Evolutionary conservation across 2,888 invertebrate species (phyloP).

Genomic region (Drosophila eohydei): DNA sequence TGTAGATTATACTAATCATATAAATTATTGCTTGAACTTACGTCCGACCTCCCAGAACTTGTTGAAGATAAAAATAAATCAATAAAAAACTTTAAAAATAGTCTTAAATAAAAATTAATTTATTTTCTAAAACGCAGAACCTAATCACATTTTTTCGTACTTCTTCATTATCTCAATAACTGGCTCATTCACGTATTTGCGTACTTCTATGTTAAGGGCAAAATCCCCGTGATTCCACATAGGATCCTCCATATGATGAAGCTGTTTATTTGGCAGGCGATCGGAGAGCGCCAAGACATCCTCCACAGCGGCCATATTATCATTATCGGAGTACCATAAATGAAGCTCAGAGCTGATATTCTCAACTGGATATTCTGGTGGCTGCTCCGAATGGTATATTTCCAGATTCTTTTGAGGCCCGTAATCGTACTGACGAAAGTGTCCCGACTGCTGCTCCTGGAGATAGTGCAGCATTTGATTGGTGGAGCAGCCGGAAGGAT

Average conservation of each 20-base stretch:
- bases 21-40: background rate
- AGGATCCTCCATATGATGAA: slow-evolving; percentile 65
- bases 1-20: background rate
- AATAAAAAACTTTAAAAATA: background rate
- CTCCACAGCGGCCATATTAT: slow-evolving; percentile 68
- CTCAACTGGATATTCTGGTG: slow-evolving; percentile 73
- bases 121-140: background rate
- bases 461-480: slow-evolving; percentile 79
- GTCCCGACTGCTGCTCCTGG: slow-evolving; percentile 72
- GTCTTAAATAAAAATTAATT: slow-evolving; percentile 15
- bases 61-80: background rate
- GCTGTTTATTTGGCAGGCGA: slow-evolving; percentile 58
- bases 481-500: slow-evolving; percentile 78
- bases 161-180: slow-evolving; percentile 65
- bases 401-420: slow-evolving; percentile 64
- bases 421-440: slow-evolving; percentile 72
- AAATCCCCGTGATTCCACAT: slow-evolving; percentile 72
- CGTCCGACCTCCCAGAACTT: slow-evolving; percentile 5
- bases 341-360: slow-evolving; percentile 62
- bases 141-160: slow-evolving; percentile 56
- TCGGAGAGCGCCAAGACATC: slow-evolving; percentile 65
- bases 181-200: slow-evolving; percentile 65
- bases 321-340: slow-evolving; percentile 77
- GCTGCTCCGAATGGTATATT: slow-evolving; percentile 57
- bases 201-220: slow-evolving; percentile 52